phyloP scores from a whole-genome alignment of 2,113 vertebrate genomes.

The Ameiurus melas region DNA sequence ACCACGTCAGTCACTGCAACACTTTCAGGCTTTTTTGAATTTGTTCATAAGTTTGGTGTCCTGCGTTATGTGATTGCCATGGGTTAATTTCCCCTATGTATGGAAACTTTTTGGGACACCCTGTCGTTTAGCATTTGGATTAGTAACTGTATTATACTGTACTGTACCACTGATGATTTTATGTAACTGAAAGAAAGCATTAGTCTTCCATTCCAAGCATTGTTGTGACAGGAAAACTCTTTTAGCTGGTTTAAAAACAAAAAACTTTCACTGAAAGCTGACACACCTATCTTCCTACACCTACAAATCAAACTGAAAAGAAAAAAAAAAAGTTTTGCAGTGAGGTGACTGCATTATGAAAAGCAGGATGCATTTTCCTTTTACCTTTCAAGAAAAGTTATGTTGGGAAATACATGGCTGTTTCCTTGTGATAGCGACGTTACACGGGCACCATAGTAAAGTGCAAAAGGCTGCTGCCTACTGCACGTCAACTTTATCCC shows the following conservation, averaged over 20 bases:
- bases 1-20: too few species aligned
- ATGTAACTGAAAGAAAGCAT: background rate
- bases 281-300: background rate
- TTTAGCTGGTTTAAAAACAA: background rate
- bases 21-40: too few species aligned
- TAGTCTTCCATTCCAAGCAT: background rate
- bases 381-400: slow-evolving; percentile 19
- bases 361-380: background rate
- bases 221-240: background rate
- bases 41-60: too few species aligned
- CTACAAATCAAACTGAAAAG: background rate
- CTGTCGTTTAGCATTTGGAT: background rate
- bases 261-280: slow-evolving; percentile 17
- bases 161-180: background rate
- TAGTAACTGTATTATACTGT: too few species aligned
- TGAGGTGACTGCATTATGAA: background rate
- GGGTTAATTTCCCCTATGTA: too few species aligned
- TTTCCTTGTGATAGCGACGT: background rate
- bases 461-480: slow-evolving; percentile 44
- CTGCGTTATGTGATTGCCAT: too few species aligned
- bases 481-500: slow-evolving; percentile 54
- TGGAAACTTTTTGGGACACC: too few species aligned
- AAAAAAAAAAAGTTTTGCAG: background rate
- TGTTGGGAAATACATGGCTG: background rate
- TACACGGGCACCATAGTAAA: slow-evolving; percentile 37